A percentile compares a stretch with the other conserved stretches of the same genome.
These are phyloP conservation scores for Andrena cerasifolii DNA, from an alignment of 1,140 invertebrate genomes.

Conservation along the genomic window DNA sequence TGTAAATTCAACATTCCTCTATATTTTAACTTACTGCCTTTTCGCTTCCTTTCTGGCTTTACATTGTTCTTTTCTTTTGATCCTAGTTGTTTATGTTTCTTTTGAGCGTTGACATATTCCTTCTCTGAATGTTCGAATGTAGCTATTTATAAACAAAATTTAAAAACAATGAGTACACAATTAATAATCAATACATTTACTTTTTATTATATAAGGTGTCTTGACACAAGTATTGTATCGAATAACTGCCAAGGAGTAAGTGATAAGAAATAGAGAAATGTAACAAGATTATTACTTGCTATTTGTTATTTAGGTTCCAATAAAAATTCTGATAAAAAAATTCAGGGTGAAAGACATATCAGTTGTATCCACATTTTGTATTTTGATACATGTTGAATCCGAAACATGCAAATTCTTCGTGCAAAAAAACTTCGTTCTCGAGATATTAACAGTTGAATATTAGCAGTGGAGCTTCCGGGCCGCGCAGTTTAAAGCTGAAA, in stretches of 20 bases:
- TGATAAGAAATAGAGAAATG: conserved; percentile 25
- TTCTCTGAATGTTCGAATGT: conserved; percentile 67
- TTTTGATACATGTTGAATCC: too few species aligned
- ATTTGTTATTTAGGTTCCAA: too few species aligned
- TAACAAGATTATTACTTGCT: conserved; percentile 28
- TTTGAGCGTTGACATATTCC: conserved; percentile 54
- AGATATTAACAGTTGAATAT: too few species aligned
- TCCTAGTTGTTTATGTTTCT: conserved; percentile 41
- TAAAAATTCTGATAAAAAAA: too few species aligned
- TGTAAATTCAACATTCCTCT: neutral
- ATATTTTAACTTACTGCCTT: conserved; percentile 60
- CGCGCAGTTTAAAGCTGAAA: too few species aligned
- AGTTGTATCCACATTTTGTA: too few species aligned
- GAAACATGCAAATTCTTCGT: too few species aligned
- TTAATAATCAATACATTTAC: neutral
- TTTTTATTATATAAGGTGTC: conserved; percentile 14
- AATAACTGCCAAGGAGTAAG: conserved; percentile 5
- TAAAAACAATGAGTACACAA: neutral
- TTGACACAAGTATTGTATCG: neutral
- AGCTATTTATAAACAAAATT: conserved; percentile 52
- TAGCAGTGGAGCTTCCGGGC: too few species aligned
- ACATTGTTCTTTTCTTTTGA: conserved; percentile 33
- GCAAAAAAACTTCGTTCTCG: too few species aligned
- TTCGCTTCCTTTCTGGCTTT: conserved; percentile 50
- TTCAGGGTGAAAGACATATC: too few species aligned